A percentile compares a stretch with the other conserved stretches of the same genome.
Conservation (phyloP, 1,140 invertebrate species). For the Zaprionus africanus region DNA sequence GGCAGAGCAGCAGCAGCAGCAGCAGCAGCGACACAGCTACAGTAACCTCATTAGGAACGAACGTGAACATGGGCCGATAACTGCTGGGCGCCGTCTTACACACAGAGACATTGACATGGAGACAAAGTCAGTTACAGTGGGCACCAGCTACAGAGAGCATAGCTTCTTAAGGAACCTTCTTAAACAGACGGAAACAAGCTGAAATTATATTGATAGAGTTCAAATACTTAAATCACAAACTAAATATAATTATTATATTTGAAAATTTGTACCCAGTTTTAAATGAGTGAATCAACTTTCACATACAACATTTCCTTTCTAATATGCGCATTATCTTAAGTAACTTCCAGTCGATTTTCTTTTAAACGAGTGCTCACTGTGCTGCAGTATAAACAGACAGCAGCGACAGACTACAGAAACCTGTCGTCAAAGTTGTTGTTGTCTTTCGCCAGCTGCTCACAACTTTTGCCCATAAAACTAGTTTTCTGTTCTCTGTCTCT, state of each 20-base stretch:
- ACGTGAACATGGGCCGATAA: slow-evolving; percentile 36
- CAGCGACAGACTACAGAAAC: slow-evolving; percentile 47
- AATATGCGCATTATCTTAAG: too few relatives aligned
- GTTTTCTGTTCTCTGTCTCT: slow-evolving; percentile 49
- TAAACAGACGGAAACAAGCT: not conserved
- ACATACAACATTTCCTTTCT: not conserved
- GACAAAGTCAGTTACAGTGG: slow-evolving; percentile 26
- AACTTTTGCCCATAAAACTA: slow-evolving; percentile 76
- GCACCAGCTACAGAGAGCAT: not conserved
- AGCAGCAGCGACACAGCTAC: slow-evolving; percentile 4
- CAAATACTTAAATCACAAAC: too few relatives aligned
- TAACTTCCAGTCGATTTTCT: not conserved
- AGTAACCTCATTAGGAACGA: slow-evolving; percentile 76
- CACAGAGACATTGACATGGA: slow-evolving; percentile 40
- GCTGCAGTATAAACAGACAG: not conserved
- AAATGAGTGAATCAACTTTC: too few relatives aligned
- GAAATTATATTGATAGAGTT: not conserved
- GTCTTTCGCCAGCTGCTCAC: slow-evolving; percentile 64
- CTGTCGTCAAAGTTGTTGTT: slow-evolving; percentile 71
- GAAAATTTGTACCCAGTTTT: too few relatives aligned
- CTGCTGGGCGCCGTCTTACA: slow-evolving; percentile 24
- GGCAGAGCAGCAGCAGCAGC: slow-evolving; percentile 24
- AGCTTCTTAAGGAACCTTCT: not conserved
- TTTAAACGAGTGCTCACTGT: not conserved
- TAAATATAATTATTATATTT: too few relatives aligned